Evolutionary conservation across 64 coral and sea anemone species (phyloP).

Genomic region (Pocillopora verrucosa): DNA sequence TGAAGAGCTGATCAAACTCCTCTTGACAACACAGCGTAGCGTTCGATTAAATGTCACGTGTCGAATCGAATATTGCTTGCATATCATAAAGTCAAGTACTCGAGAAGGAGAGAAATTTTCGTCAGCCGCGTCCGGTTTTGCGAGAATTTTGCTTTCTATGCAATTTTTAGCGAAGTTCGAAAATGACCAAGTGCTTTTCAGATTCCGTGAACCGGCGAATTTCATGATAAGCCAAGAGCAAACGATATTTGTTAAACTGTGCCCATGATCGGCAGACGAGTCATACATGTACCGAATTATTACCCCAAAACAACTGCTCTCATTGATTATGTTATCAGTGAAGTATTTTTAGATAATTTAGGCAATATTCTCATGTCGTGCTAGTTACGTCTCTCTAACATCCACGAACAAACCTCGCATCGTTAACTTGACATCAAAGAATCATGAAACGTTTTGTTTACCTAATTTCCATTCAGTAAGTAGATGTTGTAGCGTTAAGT

Average conservation of each 20-base stretch:
- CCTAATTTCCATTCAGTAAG: not conserved
- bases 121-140: not conserved
- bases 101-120: not conserved
- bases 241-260: not conserved
- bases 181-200: no score
- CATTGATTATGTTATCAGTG: not conserved
- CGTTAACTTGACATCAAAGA: slow-evolving; percentile 6
- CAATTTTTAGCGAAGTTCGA: not conserved
- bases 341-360: not conserved
- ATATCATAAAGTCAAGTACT: not conserved
- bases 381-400: no score
- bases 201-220: not conserved
- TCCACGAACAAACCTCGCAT: not conserved
- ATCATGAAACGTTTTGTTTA: slow-evolving; percentile 18
- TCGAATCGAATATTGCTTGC: not conserved
- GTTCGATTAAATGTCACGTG: slow-evolving; percentile 1
- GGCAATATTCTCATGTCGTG: not conserved
- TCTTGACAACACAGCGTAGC: not conserved
- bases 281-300: not conserved
- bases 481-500: not conserved
- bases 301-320: not conserved
- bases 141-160: not conserved
- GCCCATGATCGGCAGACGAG: not conserved
- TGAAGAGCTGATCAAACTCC: no score
- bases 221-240: not conserved